phyloP scores from a whole-genome alignment of 1,140 invertebrate species.

The Saccostrea cuccullata region DNA sequence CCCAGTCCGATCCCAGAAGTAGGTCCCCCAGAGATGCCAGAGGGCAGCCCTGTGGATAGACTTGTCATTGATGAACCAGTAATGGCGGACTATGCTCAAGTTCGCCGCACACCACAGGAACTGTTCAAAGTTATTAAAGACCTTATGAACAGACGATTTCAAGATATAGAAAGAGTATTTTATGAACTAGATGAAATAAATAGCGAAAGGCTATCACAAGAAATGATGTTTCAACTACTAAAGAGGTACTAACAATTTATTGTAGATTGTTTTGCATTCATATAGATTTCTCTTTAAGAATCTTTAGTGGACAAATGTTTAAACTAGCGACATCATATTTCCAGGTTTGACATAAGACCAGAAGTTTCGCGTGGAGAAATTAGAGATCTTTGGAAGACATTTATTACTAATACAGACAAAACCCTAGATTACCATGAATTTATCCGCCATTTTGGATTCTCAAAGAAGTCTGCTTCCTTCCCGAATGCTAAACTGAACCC shows the following conservation, averaged over 20 bases:
- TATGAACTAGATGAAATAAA: conserved; percentile 75
- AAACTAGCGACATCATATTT: conserved; percentile 29
- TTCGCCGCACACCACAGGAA: conserved; percentile 63
- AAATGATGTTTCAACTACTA: conserved; percentile 75
- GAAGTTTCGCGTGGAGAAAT: conserved; percentile 77
- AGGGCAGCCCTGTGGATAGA: conserved; percentile 14
- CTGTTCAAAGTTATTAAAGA: conserved; percentile 75
- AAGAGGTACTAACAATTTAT: conserved; percentile 62
- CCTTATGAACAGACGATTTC: conserved; percentile 70
- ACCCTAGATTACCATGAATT: conserved; percentile 77
- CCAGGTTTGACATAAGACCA: conserved; percentile 75
- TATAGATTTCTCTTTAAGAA: neutral
- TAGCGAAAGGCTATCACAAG: conserved; percentile 73
- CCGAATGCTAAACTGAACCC: conserved; percentile 78
- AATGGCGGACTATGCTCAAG: conserved; percentile 55
- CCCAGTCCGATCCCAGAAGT: conserved; percentile 25
- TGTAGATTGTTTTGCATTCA: neutral
- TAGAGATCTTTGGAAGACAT: conserved; percentile 76
- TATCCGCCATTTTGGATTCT: conserved; percentile 78
- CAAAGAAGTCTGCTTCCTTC: conserved; percentile 74
- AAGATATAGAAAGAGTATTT: conserved; percentile 74
- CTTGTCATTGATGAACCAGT: conserved; percentile 55
- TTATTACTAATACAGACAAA: conserved; percentile 77
- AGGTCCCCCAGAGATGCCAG: neutral
- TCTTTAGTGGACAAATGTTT: neutral